A percentile compares a stretch with the other conserved stretches of the same genome.
These are phyloP conservation scores for Syngnathus acus DNA, from an alignment of 2,797 vertebrate genomes.

Conservation along the genomic window DNA sequence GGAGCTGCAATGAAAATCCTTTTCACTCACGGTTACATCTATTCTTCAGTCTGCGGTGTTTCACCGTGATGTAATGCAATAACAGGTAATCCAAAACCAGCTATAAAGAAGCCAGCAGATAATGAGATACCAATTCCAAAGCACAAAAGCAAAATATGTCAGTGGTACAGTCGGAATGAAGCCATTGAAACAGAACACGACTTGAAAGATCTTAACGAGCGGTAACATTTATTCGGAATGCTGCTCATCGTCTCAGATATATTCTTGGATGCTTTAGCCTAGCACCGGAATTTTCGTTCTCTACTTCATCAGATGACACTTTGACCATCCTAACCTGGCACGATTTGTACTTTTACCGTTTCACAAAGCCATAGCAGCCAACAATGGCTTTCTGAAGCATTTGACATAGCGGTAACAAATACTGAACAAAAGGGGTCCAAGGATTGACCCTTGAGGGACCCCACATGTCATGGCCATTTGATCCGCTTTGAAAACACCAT, in stretches of 20 bases:
- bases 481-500: no score
- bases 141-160: conserved; percentile 4
- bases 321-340: background rate
- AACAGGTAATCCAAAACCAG: conserved; percentile 16
- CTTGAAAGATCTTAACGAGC: conserved; percentile 1
- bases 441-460: no score
- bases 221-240: background rate
- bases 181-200: background rate
- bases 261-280: background rate
- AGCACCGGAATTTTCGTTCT: background rate
- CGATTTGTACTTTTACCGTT: background rate
- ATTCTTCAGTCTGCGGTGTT: background rate
- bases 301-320: background rate
- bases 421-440: no score
- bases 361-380: no score
- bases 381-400: no score
- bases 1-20: conserved; percentile 21
- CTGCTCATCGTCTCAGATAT: background rate
- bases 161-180: conserved; percentile 2
- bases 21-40: conserved; percentile 9
- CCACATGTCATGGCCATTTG: no score
- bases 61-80: conserved; percentile 14
- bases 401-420: no score
- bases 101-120: conserved; percentile 8
- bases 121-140: background rate